These are phyloP conservation scores for Chromis chromis DNA, from an alignment of 2,797 vertebrate genomes.

Conservation along the genomic window DNA sequence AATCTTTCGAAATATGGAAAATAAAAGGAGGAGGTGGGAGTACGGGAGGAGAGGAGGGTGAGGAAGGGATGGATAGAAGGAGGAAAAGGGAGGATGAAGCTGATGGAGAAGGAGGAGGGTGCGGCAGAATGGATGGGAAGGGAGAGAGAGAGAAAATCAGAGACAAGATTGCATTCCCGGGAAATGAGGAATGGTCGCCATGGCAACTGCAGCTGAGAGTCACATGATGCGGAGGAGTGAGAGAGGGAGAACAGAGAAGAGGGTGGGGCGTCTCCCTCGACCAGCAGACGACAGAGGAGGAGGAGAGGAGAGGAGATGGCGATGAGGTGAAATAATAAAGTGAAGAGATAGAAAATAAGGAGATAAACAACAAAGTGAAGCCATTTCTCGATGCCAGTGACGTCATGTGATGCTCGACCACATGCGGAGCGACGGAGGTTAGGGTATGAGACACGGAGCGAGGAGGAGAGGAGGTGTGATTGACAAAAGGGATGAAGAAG, in stretches of 20 bases:
- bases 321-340: slow-evolving; percentile 40
- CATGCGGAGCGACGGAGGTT: slow-evolving; percentile 15
- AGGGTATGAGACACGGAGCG: background rate
- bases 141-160: slow-evolving; percentile 34
- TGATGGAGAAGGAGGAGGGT: slow-evolving; percentile 40
- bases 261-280: slow-evolving; percentile 52
- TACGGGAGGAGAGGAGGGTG: background rate
- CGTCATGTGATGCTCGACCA: background rate
- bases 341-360: background rate
- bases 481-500: slow-evolving; percentile 33
- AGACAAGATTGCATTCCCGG: slow-evolving; percentile 69
- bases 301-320: slow-evolving; percentile 36
- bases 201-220: slow-evolving; percentile 86
- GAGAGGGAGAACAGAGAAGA: slow-evolving; percentile 41
- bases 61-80: slow-evolving; percentile 8
- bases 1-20: too few species aligned
- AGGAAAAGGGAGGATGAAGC: slow-evolving; percentile 8
- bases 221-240: slow-evolving; percentile 83
- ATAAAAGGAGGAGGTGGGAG: background rate
- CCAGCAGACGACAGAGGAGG: slow-evolving; percentile 53
- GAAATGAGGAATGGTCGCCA: slow-evolving; percentile 80
- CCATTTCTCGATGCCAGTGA: slow-evolving; percentile 5
- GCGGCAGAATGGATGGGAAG: slow-evolving; percentile 47
- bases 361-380: too few species aligned
- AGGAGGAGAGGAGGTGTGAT: slow-evolving; percentile 7